phyloP scores from a whole-genome alignment of 2,113 vertebrate species.

The Burhinus bistriatus region DNA sequence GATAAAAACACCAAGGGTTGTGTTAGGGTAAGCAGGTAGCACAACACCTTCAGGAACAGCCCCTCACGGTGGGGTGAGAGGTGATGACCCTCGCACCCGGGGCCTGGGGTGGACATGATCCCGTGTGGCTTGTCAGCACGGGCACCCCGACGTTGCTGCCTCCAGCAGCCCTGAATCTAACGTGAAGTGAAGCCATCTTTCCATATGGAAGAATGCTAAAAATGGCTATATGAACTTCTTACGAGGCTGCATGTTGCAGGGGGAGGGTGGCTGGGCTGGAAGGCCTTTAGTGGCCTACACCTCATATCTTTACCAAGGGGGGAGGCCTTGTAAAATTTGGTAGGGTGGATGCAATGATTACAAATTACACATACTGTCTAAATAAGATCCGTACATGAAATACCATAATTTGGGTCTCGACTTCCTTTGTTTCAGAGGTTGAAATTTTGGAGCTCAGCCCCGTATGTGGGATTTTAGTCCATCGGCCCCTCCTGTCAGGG shows the following conservation, averaged over 20 bases:
- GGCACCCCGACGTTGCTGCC: not conserved
- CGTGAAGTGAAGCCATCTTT: not conserved
- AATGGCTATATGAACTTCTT: not conserved
- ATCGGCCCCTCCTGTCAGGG: not conserved
- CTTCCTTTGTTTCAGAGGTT: not conserved
- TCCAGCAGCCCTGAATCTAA: not conserved
- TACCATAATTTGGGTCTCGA: not conserved
- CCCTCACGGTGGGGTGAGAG: not conserved
- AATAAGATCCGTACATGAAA: not conserved
- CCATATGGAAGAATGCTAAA: not conserved
- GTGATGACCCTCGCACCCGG: accelerated
- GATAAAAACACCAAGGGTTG: not conserved
- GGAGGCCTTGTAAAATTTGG: not conserved
- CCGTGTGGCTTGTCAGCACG: accelerated
- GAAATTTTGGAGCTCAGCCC: not conserved
- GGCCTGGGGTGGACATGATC: not conserved
- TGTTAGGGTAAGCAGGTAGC: not conserved
- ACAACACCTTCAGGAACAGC: accelerated
- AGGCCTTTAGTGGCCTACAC: not conserved
- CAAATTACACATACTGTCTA: not conserved
- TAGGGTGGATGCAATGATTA: not conserved
- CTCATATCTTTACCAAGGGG: not conserved
- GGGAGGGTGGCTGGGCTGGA: not conserved
- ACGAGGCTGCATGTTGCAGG: not conserved
- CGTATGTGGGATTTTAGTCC: not conserved